phyloP scores from a whole-genome alignment of 2,113 vertebrate species.

The Limanda limanda region DNA sequence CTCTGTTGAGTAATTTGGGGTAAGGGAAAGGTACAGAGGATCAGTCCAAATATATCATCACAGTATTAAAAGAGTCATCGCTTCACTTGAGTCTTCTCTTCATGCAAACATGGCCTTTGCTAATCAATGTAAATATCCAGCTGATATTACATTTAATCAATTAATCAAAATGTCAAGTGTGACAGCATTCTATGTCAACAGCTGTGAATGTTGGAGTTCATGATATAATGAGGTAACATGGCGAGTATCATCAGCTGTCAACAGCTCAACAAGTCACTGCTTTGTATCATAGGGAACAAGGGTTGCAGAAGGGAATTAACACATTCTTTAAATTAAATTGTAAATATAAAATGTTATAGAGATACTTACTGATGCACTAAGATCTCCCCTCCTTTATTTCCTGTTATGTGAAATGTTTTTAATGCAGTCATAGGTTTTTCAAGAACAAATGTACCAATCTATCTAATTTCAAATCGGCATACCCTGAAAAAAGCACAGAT shows the following conservation, averaged over 20 bases:
- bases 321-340: background rate
- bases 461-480: constrained; percentile 69
- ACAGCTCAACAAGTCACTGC: constrained; percentile 1
- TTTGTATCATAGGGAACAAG: constrained; percentile 9
- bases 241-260: background rate
- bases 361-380: constrained; percentile 90
- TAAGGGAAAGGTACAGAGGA: constrained; percentile 38
- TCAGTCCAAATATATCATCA: constrained; percentile 47
- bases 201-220: background rate
- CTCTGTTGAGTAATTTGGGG: constrained; percentile 66
- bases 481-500: constrained; percentile 50
- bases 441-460: constrained; percentile 82
- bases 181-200: constrained; percentile 18
- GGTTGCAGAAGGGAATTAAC: background rate
- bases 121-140: constrained; percentile 59
- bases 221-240: background rate
- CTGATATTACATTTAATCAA: constrained; percentile 41
- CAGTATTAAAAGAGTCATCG: constrained; percentile 59
- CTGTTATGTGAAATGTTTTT: constrained; percentile 78
- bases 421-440: constrained; percentile 91
- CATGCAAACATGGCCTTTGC: constrained; percentile 42
- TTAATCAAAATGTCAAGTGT: constrained; percentile 43
- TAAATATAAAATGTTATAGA: constrained; percentile 23
- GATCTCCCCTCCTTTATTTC: constrained; percentile 50
- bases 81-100: constrained; percentile 51